Percentiles rank a stretch among this genome's conserved stretches.
Evolutionary conservation across 2,888 invertebrate species (phyloP).

Genomic region (Agriotes lineatus): DNA sequence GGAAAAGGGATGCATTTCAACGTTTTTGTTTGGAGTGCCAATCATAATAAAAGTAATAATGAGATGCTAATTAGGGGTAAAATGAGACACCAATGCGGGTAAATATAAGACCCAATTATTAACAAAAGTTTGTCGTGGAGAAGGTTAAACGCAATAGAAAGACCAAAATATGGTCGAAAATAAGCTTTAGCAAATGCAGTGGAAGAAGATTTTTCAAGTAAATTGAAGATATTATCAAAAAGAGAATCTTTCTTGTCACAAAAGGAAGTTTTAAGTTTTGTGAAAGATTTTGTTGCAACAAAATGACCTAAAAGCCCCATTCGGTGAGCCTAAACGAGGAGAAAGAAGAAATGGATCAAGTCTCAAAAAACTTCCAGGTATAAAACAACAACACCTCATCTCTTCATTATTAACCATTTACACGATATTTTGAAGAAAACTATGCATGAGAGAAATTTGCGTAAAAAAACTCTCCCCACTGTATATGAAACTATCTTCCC

Average conservation of each 20-base stretch:
- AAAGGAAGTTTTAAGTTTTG: not conserved
- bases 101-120: not conserved
- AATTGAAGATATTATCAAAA: not conserved
- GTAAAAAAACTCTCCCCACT: not conserved
- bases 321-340: not conserved
- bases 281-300: not conserved
- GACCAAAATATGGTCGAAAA: not conserved
- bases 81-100: too few relatives aligned
- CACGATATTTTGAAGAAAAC: not conserved
- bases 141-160: not conserved
- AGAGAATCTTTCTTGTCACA: not conserved
- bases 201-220: not conserved
- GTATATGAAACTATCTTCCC: not conserved
- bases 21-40: too few relatives aligned
- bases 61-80: too few relatives aligned
- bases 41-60: too few relatives aligned
- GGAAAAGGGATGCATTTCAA: too few relatives aligned
- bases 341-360: not conserved
- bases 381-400: not conserved
- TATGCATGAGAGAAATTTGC: not conserved
- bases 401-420: not conserved
- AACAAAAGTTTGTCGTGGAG: slow-evolving; percentile 6
- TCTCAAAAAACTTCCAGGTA: not conserved
- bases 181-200: not conserved
- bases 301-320: not conserved